Conservation (phyloP, 2,888 invertebrate genomes). For the Dimorphilus gyrociliatus region DNA sequence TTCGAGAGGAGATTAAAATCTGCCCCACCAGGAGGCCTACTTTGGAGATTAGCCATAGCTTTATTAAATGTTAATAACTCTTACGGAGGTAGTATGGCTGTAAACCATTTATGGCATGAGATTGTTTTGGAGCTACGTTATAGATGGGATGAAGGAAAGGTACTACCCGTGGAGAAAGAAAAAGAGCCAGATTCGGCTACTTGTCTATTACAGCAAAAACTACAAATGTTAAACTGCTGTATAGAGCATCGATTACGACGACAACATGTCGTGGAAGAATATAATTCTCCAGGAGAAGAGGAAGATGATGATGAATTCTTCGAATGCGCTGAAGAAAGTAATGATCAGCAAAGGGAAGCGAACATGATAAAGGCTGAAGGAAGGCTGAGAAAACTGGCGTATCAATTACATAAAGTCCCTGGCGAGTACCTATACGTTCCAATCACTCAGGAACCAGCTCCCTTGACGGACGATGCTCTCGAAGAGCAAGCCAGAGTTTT, state of each 20-base stretch:
- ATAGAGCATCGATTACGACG: slow-evolving; percentile 32
- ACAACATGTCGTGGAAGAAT: neutral
- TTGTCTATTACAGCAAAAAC: slow-evolving; percentile 3
- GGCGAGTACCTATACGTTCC: slow-evolving; percentile 62
- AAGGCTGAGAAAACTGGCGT: slow-evolving; percentile 49
- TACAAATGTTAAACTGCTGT: slow-evolving; percentile 48
- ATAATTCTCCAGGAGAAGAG: slow-evolving; percentile 3
- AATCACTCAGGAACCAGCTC: slow-evolving; percentile 70
- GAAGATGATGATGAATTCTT: slow-evolving; percentile 27
- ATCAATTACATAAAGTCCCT: slow-evolving; percentile 48
- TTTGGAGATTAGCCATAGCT: slow-evolving; percentile 61
- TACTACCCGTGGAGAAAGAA: slow-evolving; percentile 48
- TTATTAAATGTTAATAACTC: slow-evolving; percentile 36
- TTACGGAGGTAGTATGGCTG: slow-evolving; percentile 45
- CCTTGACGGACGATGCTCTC: slow-evolving; percentile 90
- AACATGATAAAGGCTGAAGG: slow-evolving; percentile 44
- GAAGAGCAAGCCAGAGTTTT: slow-evolving; percentile 81
- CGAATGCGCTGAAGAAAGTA: slow-evolving; percentile 26
- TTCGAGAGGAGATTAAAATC: slow-evolving; percentile 67
- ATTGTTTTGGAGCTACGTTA: slow-evolving; percentile 74
- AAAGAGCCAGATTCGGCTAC: too few species aligned
- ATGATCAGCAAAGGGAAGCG: slow-evolving; percentile 2
- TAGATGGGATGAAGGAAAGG: slow-evolving; percentile 80
- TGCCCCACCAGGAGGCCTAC: slow-evolving; percentile 57
- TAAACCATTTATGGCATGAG: slow-evolving; percentile 84